phyloP scores from a whole-genome alignment of 1,140 invertebrate genomes.

The Drosophila subpulchrella region DNA sequence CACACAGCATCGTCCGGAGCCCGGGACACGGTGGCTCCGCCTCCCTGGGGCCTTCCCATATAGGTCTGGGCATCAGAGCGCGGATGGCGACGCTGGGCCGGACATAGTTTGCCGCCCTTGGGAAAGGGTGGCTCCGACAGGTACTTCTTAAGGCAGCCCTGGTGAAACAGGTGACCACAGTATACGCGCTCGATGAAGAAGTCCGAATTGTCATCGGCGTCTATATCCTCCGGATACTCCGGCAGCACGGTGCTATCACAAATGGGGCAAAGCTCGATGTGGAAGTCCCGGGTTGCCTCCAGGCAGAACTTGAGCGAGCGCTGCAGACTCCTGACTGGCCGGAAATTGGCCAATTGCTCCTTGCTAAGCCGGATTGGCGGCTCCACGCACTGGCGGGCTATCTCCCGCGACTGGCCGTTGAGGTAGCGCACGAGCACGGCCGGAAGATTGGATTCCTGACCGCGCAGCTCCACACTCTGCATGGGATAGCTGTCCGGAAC shows the following conservation, averaged over 20 bases:
- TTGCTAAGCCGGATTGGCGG: constrained; percentile 87
- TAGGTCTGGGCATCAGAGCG: constrained; percentile 78
- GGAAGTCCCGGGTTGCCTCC: constrained; percentile 87
- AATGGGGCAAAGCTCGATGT: constrained; percentile 87
- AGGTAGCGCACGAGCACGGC: constrained; percentile 87
- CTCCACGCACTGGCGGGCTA: constrained; percentile 89
- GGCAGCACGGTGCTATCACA: constrained; percentile 88
- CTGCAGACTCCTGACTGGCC: constrained; percentile 87
- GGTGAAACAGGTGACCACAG: constrained; percentile 91
- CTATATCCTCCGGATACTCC: constrained; percentile 86
- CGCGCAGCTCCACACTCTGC: constrained; percentile 86
- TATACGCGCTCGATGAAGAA: constrained; percentile 90
- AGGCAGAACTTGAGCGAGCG: constrained; percentile 88
- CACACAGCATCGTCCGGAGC: constrained; percentile 84
- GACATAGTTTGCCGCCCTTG: constrained; percentile 86
- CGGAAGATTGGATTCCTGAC: constrained; percentile 89
- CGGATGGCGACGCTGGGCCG: constrained; percentile 73
- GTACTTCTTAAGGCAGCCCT: constrained; percentile 89
- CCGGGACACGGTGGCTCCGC: not conserved
- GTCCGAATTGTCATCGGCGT: constrained; percentile 86
- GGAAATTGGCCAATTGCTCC: constrained; percentile 85
- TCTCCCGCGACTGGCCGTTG: constrained; percentile 88
- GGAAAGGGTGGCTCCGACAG: constrained; percentile 91
- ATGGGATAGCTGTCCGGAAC: constrained; percentile 89
- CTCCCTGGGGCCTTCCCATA: constrained; percentile 40